A percentile compares a stretch with the other conserved stretches of the same genome.
phyloP scores from a whole-genome alignment of 2,113 vertebrate genomes.

The Stigmatopora argus region DNA sequence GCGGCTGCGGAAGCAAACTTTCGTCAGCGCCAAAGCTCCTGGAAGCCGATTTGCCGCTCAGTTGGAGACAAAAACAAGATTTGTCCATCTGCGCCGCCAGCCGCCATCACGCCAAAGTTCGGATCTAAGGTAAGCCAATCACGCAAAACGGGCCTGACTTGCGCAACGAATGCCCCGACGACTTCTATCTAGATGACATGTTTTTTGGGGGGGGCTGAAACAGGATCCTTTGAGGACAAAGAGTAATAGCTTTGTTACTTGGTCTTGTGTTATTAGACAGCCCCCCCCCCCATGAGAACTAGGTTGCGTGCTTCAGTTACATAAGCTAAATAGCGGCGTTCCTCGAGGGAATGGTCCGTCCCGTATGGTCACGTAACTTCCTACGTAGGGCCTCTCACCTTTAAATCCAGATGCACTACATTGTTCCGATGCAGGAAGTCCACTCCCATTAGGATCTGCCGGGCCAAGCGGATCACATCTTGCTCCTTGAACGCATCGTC shows the following conservation, averaged over 20 bases:
- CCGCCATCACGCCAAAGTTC: slow-evolving; percentile 5
- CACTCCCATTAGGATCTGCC: slow-evolving; percentile 86
- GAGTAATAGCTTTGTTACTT: slow-evolving; percentile 16
- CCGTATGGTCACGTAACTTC: slow-evolving; percentile 9
- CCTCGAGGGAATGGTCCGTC: slow-evolving; percentile 6
- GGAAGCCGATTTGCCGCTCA: not conserved
- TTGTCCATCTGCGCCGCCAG: slow-evolving; percentile 14
- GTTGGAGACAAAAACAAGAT: slow-evolving; percentile 25
- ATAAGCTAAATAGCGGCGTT: slow-evolving; percentile 25
- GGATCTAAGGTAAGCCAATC: slow-evolving; percentile 42
- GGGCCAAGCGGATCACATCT: slow-evolving; percentile 85
- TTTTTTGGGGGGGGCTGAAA: not conserved
- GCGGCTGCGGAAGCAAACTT: slow-evolving; percentile 72
- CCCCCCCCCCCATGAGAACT: slow-evolving; percentile 24
- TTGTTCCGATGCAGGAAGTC: slow-evolving; percentile 82
- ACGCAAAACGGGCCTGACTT: slow-evolving; percentile 5
- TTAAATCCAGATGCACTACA: slow-evolving; percentile 90
- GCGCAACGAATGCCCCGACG: not conserved
- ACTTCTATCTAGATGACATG: slow-evolving; percentile 1
- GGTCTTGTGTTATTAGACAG: slow-evolving; percentile 3
- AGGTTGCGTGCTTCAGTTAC: slow-evolving; percentile 22
- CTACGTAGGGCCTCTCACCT: slow-evolving; percentile 65
- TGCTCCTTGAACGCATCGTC: slow-evolving; percentile 92
- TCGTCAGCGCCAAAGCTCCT: slow-evolving; percentile 21
- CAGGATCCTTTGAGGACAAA: not conserved